Evolutionary conservation across 2,888 invertebrate genomes (phyloP).

Genomic region (Nymphalis polychloros): DNA sequence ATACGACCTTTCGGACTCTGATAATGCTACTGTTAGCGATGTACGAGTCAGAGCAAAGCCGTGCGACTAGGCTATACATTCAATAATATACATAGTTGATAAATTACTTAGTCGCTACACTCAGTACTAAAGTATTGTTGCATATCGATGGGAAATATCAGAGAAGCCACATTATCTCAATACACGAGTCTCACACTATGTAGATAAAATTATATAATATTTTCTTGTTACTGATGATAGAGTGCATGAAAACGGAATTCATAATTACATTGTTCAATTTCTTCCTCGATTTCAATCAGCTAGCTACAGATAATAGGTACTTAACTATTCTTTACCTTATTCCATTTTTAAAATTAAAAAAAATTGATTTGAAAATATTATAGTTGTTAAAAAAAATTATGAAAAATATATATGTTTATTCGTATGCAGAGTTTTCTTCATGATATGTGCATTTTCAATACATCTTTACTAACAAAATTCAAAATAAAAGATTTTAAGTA

Average conservation of each 20-base stretch:
- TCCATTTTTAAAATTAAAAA: too few relatives aligned
- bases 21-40: too few relatives aligned
- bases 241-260: background rate
- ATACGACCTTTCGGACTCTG: too few relatives aligned
- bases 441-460: too few relatives aligned
- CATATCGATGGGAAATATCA: constrained; percentile 8
- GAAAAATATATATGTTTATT: too few relatives aligned
- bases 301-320: background rate
- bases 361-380: too few relatives aligned
- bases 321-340: too few relatives aligned
- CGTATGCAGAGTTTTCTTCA: too few relatives aligned
- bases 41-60: too few relatives aligned
- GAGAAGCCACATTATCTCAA: constrained; percentile 1
- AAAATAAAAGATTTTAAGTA: too few relatives aligned
- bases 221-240: background rate
- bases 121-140: background rate
- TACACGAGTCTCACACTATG: background rate
- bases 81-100: background rate
- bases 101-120: background rate
- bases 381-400: too few relatives aligned
- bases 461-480: too few relatives aligned
- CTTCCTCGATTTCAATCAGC: background rate
- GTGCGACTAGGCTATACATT: background rate
- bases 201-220: background rate
- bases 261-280: background rate